phyloP scores from a whole-genome alignment of 2,797 vertebrate genomes.

The Schizopygopsis malacanthus region DNA sequence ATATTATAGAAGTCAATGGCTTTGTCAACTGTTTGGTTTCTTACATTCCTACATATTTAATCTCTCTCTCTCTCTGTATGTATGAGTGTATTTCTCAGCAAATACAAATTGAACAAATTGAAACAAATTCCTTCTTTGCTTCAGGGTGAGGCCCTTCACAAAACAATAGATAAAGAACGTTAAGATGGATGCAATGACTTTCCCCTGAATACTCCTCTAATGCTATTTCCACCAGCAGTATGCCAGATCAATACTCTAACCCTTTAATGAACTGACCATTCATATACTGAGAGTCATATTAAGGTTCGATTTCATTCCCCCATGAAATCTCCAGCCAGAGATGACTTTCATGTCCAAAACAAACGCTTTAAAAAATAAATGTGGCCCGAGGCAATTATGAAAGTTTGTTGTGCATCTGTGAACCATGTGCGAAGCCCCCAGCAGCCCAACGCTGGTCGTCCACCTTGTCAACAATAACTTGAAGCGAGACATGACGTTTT shows the following conservation, averaged over 20 bases:
- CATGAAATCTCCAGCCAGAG: neutral
- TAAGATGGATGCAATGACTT: neutral
- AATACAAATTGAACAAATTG: neutral
- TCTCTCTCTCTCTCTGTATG: too few species aligned
- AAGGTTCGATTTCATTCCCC: conserved; percentile 20
- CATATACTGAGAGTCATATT: conserved; percentile 20
- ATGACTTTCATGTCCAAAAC: conserved; percentile 45
- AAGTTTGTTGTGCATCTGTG: conserved; percentile 27
- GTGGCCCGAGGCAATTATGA: conserved; percentile 35
- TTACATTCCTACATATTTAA: too few species aligned
- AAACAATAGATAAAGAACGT: neutral
- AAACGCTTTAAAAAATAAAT: conserved; percentile 33
- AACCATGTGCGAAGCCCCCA: conserved; percentile 41
- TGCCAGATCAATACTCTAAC: conserved; percentile 27
- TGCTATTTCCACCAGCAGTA: neutral
- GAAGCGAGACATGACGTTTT: conserved; percentile 63
- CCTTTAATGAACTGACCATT: conserved; percentile 27
- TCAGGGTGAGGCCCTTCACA: neutral
- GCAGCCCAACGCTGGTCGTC: conserved; percentile 25
- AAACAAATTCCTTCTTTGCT: neutral
- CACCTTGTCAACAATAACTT: conserved; percentile 48
- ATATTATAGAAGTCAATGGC: too few species aligned
- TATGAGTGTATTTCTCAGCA: too few species aligned
- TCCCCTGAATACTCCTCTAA: neutral
- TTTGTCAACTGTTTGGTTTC: too few species aligned